phyloP scores from a whole-genome alignment of 2,797 vertebrate genomes.

The Euphonia xanthogaster region DNA sequence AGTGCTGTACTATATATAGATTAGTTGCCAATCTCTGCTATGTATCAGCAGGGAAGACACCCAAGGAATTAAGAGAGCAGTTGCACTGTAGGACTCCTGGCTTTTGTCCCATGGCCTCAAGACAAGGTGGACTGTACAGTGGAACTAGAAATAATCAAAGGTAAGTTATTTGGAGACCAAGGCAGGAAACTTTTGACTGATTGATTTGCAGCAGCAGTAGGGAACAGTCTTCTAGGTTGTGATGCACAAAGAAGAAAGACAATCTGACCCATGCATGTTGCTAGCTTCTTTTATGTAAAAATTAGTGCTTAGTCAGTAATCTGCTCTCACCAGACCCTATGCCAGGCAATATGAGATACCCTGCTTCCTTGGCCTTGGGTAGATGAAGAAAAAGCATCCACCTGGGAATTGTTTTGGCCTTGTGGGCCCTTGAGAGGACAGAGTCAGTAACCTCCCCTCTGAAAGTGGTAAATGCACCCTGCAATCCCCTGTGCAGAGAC shows the following conservation, averaged over 20 bases:
- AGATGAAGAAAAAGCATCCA: not conserved
- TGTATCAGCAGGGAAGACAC: slow-evolving; percentile 61
- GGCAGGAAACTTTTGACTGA: not conserved
- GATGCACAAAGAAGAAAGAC: not conserved
- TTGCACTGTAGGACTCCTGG: not conserved
- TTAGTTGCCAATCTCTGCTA: slow-evolving; percentile 58
- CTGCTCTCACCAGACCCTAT: not conserved
- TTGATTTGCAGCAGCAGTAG: not conserved
- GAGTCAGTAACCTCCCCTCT: not conserved
- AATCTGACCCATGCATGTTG: fast-evolving
- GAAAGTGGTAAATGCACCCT: not conserved
- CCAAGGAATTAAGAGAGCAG: slow-evolving; percentile 28
- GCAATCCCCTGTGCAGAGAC: not conserved
- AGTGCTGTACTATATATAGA: slow-evolving; percentile 59
- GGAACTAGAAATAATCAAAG: not conserved
- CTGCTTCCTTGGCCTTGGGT: not conserved
- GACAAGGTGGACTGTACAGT: not conserved
- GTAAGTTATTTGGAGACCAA: not conserved
- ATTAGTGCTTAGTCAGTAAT: not conserved
- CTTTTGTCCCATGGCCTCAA: not conserved
- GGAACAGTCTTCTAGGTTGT: not conserved
- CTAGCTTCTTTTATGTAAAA: not conserved
- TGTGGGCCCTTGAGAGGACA: not conserved
- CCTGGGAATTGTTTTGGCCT: not conserved
- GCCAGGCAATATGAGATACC: not conserved